A percentile compares a stretch with the other conserved stretches of the same genome.
Conservation (phyloP, 2,797 vertebrate genomes). For the Phalloptychus januarius region DNA sequence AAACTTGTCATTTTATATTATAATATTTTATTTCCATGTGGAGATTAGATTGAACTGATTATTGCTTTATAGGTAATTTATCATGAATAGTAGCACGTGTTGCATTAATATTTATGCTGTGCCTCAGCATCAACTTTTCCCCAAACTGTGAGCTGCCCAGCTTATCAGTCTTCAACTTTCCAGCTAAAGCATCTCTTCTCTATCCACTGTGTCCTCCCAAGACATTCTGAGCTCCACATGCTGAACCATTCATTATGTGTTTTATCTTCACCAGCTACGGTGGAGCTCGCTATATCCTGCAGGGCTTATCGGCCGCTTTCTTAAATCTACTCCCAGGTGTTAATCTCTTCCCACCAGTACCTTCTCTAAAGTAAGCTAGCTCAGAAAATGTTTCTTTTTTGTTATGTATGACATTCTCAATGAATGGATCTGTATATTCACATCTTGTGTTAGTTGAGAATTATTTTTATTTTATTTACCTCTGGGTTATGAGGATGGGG, state of each 20-base stretch:
- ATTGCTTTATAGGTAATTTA: background rate
- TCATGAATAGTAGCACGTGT: background rate
- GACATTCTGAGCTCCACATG: conserved; percentile 26
- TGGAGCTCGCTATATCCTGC: conserved; percentile 40
- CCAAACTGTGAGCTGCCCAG: background rate
- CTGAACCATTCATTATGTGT: conserved; percentile 56
- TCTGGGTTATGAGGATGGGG: background rate
- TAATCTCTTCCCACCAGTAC: conserved; percentile 60
- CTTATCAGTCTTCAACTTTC: conserved; percentile 6
- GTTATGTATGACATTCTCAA: conserved; percentile 10
- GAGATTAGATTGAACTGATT: background rate
- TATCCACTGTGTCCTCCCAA: conserved; percentile 29
- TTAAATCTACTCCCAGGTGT: conserved; percentile 50
- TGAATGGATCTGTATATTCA: conserved; percentile 19
- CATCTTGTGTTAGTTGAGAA: conserved; percentile 11
- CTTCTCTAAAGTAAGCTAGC: conserved; percentile 36
- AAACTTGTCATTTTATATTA: too few relatives aligned
- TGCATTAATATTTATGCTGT: background rate
- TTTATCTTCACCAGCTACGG: conserved; percentile 55
- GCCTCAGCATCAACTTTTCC: conserved; percentile 3
- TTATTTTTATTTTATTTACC: background rate
- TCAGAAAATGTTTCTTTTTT: conserved; percentile 8
- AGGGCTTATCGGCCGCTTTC: conserved; percentile 52
- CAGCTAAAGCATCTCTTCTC: conserved; percentile 5
- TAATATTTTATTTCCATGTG: background rate